Evolutionary conservation across 1,140 invertebrate species (phyloP).

Genomic region (Bicyclus anynana): DNA sequence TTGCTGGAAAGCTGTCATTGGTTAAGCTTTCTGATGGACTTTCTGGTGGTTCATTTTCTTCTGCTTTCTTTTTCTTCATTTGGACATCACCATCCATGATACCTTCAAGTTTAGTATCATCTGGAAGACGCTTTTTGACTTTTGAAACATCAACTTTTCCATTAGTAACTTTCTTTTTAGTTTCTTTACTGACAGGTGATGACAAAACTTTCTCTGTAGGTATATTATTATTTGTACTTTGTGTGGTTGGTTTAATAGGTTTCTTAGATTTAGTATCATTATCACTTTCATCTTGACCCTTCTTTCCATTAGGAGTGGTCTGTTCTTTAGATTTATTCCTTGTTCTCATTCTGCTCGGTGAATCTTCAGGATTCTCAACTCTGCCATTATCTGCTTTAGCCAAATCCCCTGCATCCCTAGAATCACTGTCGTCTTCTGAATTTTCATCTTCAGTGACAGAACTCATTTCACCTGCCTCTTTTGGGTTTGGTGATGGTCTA

Average conservation of each 20-base stretch:
- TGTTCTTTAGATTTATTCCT: slow-evolving; percentile 90
- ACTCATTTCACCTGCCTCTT: slow-evolving; percentile 86
- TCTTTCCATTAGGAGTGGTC: slow-evolving; percentile 80
- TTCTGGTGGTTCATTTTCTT: slow-evolving; percentile 78
- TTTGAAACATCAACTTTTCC: slow-evolving; percentile 82
- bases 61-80: slow-evolving; percentile 86
- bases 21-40: slow-evolving; percentile 89
- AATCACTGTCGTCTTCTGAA: slow-evolving; percentile 96
- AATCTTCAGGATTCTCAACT: slow-evolving; percentile 87
- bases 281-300: slow-evolving; percentile 85
- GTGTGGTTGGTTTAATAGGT: slow-evolving; percentile 57
- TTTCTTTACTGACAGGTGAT: slow-evolving; percentile 79
- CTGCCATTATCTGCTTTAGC: slow-evolving; percentile 61
- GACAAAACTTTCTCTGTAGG: slow-evolving; percentile 72
- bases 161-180: slow-evolving; percentile 81
- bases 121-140: slow-evolving; percentile 83
- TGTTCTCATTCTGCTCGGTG: slow-evolving; percentile 91
- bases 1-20: slow-evolving; percentile 87
- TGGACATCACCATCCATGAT: slow-evolving; percentile 80
- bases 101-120: slow-evolving; percentile 74
- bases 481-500: slow-evolving; percentile 80
- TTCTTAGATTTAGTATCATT: slow-evolving; percentile 76
- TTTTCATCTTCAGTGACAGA: slow-evolving; percentile 95
- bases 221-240: slow-evolving; percentile 70
- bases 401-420: slow-evolving; percentile 75